Evolutionary conservation across 2,888 invertebrate genomes (phyloP).

Genomic region (Andrena hattorfiana): DNA sequence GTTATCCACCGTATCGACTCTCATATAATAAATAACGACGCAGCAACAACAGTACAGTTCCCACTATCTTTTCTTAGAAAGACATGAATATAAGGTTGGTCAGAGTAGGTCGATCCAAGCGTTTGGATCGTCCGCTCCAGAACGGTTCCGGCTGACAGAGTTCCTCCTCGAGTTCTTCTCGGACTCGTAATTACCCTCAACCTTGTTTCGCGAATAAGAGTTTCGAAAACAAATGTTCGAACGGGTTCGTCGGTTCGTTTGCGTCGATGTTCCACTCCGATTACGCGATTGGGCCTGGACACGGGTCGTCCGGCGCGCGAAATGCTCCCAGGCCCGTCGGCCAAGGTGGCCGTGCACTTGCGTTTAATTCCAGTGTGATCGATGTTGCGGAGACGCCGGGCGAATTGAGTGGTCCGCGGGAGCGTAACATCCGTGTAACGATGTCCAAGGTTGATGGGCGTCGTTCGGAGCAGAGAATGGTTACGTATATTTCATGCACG

Average conservation of each 20-base stretch:
- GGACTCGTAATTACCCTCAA: conserved; percentile 33
- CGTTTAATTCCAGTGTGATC: conserved; percentile 33
- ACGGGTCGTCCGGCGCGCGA: conserved; percentile 19
- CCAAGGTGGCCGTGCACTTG: not conserved
- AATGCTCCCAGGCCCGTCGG: conserved; percentile 9
- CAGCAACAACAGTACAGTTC: no score
- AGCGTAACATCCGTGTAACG: conserved; percentile 25
- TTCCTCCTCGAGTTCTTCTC: conserved; percentile 12
- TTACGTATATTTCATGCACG: not conserved
- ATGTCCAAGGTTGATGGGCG: conserved; percentile 5
- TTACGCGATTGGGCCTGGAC: conserved; percentile 14
- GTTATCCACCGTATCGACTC: no score
- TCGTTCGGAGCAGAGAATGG: not conserved
- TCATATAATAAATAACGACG: no score
- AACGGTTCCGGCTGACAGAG: conserved; percentile 27
- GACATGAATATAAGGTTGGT: not conserved
- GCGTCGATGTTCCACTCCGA: conserved; percentile 55
- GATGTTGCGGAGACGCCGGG: not conserved
- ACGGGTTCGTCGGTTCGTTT: conserved; percentile 52
- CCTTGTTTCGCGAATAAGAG: conserved; percentile 45
- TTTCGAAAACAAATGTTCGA: conserved; percentile 56
- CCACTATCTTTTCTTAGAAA: not conserved
- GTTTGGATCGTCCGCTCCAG: not conserved
- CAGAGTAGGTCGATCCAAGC: not conserved
- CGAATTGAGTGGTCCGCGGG: not conserved